A percentile compares a stretch with the other conserved stretches of the same genome.
phyloP scores from a whole-genome alignment of 2,797 vertebrate genomes.

The Crypturellus tataupa region DNA sequence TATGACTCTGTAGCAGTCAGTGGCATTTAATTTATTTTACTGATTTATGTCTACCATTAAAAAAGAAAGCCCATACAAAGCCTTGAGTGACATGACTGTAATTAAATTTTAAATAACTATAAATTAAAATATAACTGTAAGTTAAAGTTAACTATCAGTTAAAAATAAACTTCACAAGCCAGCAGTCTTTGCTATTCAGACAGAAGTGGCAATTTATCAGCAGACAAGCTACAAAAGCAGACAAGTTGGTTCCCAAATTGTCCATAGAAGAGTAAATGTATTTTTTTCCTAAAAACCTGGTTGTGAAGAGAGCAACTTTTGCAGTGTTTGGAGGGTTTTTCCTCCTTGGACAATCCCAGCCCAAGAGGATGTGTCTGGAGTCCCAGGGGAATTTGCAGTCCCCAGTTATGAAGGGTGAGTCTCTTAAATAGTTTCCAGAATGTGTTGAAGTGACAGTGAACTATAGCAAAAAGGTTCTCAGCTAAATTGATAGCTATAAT shows the following conservation, averaged over 20 bases:
- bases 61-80: constrained; percentile 57
- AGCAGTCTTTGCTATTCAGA: constrained; percentile 50
- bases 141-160: constrained; percentile 72
- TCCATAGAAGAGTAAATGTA: not conserved
- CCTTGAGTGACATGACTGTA: constrained; percentile 62
- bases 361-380: not conserved
- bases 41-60: constrained; percentile 65
- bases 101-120: constrained; percentile 75
- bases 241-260: not conserved
- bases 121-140: constrained; percentile 69
- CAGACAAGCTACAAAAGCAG: constrained; percentile 37
- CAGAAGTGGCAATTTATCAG: constrained; percentile 45
- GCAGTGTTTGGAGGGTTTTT: not conserved
- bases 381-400: not conserved
- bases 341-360: not conserved
- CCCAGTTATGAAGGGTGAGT: not conserved
- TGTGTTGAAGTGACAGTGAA: not conserved
- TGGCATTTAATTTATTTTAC: constrained; percentile 73
- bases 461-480: not conserved
- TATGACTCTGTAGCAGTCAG: constrained; percentile 61
- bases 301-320: not conserved
- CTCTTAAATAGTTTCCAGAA: not conserved
- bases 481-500: not conserved
- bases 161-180: constrained; percentile 71
- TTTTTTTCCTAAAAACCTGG: not conserved